These are phyloP conservation scores for Cerastis rubricosa DNA, from an alignment of 2,888 invertebrate species.

Conservation along the genomic window DNA sequence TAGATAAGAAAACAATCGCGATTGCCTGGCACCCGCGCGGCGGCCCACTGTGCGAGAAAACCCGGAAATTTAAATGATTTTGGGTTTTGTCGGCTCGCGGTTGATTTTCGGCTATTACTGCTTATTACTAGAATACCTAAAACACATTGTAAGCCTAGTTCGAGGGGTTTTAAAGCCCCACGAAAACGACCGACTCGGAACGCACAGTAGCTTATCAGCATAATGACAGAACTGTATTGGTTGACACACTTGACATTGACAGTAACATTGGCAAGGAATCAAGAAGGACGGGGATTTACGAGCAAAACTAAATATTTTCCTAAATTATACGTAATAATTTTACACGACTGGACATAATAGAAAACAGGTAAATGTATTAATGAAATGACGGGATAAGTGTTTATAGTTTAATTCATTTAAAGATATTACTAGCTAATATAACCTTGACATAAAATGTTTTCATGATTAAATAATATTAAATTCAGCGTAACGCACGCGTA, in stretches of 20 bases:
- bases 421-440: slow-evolving; percentile 42
- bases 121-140: too few relatives aligned
- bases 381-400: background rate
- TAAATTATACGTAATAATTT: background rate
- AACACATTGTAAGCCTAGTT: too few relatives aligned
- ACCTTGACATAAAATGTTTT: slow-evolving; percentile 76
- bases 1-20: too few relatives aligned
- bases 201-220: slow-evolving; percentile 27
- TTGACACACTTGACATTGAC: background rate
- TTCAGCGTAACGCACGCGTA: slow-evolving; percentile 1
- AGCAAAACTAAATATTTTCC: background rate
- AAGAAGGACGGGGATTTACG: slow-evolving; percentile 9
- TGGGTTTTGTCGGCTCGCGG: too few relatives aligned
- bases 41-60: too few relatives aligned
- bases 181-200: too few relatives aligned
- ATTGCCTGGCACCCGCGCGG: too few relatives aligned
- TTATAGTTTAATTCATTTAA: slow-evolving; percentile 11
- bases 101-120: too few relatives aligned
- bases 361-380: slow-evolving; percentile 26
- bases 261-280: slow-evolving; percentile 56
- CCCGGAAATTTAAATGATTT: too few relatives aligned
- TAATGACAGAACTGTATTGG: slow-evolving; percentile 4
- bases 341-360: background rate
- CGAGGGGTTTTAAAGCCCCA: too few relatives aligned
- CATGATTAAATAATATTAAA: slow-evolving; percentile 10